Evolutionary conservation across 2,113 vertebrate species (phyloP), one percentile per base, ranked within the genome.

Genomic region (Panurus biarmicus): DNA sequence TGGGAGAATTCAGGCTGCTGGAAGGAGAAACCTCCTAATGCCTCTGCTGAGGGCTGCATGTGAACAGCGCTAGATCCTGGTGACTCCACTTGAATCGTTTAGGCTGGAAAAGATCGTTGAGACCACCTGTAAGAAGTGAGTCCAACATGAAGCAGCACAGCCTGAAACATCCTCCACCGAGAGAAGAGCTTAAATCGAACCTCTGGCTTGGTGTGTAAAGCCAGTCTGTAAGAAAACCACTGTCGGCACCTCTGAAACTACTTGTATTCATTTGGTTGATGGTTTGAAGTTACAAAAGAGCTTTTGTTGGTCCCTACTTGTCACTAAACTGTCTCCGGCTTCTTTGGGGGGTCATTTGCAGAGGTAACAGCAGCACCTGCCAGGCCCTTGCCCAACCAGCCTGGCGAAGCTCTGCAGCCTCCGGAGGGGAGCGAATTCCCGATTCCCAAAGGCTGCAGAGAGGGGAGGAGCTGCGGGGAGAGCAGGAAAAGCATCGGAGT

Each of bases 401-500:
- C 62, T 29, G 75, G 38, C 38, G 79, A 45, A 47, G 47, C 33
- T 29, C 45, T 3, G 48, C 62, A 44, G 66, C 4, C 0, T 28
- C 17, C 4, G 7, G 45, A 25, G 22, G 33, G 58, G 38, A 74
- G 57, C 76, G 40, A 90, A 93, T 58, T 50, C 44, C 16, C 0
- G 2, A 29, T 64, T 50, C 42, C 64, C 42, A 3, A 16, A 24
- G 56, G n/a, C 38, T 5, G 5, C 26, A 5, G 51, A 15, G 5
- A 91, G 58, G 12, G 1, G 5, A 85, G 75, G 58, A 77, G 73
- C 87, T 78, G 60, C 5, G 1, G n/a, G 53, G 48, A 73, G 47
- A 51, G 53, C 7, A 3, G 25, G 44, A 35, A 58, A 60, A 38
- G 31, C 31, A 42, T 10, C 1, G 0, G 5, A 29, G 50, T 2